Base-by-base conservation (phyloP, 2,113 vertebrate genomes). In the Octodon degus region DNA sequence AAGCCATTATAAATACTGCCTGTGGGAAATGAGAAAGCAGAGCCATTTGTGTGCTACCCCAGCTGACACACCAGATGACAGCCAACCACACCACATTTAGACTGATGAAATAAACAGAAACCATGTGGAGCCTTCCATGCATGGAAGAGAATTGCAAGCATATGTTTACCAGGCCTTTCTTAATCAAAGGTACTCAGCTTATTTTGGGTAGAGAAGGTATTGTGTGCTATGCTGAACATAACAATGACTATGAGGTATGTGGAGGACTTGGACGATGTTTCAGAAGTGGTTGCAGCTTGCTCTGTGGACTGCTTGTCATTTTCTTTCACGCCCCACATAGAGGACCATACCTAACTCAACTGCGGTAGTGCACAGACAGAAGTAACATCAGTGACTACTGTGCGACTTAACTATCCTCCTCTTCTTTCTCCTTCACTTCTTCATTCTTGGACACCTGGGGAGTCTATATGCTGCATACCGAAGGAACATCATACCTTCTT, bases 41-140 rank as follows among this genome's bases (percentile, higher is more conserved):
- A 96, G 88, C 80, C 96, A 81, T 95, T 94, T 96, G 67, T 82
- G 55, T 63, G 53, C 82, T 92, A 4, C 53, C 70, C 95, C 95
- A 93, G 79, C 88, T 95, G 97, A 97, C 76, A 79, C 6, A 37
- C 74, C 97, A 97, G 97, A 94, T 97, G 89, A 97, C 93, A 96
- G 85, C 95, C 96, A 96, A 96, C 72, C 89, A 40, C 91, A 81
- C 77, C 94, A 83, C 90, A 90, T 67, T 96, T 70, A 97, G 79
- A 43, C 50, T 25, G 25, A 68, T 72, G 87, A 88, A 97, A 92
- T 91, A 95, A 94, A 93, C 90, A 96, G 96, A 96, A 95, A 91
- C 16, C 58, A 90, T 32, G 9, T 22, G 25, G 93, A 89, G 68
- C n/a, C 82, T 93, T 65, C 82, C 92, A 76, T 37, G 83, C 88